Base-by-base conservation (phyloP, 92 coral and sea anemone genomes). In the Hydrozoanthus gracilis region DNA sequence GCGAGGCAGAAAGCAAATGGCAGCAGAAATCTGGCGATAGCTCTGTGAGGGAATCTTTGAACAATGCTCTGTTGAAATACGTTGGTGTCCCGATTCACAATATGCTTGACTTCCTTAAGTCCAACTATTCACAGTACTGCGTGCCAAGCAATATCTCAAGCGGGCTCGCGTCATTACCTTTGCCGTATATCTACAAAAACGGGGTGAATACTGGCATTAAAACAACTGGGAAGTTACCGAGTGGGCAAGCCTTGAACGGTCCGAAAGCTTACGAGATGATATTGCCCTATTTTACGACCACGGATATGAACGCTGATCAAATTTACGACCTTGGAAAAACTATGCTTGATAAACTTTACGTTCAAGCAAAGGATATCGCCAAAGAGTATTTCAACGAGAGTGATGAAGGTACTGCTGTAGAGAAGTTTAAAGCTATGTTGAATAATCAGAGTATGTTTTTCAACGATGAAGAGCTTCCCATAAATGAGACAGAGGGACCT, bases 101-200 rank as follows among this genome's bases (percentile, higher is more conserved):
- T 20, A 79, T 97, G 67, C 48, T 97, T 58, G 82, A 90, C 5
- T 97, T 88, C 79, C 83, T 97, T 48, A 88, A 93, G 85, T 60
- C 87, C 68, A 88, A 97, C 67, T 93, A 97, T 62, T 87, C 95
- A 2, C 87, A 83, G 74, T 87, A 93, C 92, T 97, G 99, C 58
- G 99, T 97, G 4, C 95, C 98, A 6, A 93, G 95, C 77, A 93
- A 93, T 70, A 88, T 97, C 51, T 95, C 99, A 45, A 97, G 99
- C 66, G 99, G 99, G 7, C 91, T 97, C 2, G 98, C 99, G 5
- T 92, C 90, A 6, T 90, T 97, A 3, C 99, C 99, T 4, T 68
- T 97, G 69, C 78, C 88, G 7, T 95, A 87, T 52, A 92, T 97
- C 8, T 97, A 95, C 87, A 79, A 62, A 12, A 91, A 93, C 83